Evolutionary conservation across 2,113 vertebrate genomes (phyloP).

Genomic region (Paracanthobrama guichenoti): DNA sequence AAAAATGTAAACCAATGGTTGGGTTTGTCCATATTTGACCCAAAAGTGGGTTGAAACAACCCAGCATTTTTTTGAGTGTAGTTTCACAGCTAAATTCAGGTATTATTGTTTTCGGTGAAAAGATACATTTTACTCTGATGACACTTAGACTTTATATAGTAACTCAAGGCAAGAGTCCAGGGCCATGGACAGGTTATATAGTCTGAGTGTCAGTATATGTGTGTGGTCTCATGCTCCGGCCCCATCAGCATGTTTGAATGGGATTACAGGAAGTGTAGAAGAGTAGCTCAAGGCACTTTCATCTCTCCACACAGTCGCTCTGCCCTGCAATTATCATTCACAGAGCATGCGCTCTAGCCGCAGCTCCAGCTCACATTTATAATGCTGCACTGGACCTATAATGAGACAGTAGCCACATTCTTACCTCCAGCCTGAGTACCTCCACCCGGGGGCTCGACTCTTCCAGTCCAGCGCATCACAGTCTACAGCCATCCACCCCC

Average conservation of each 20-base stretch:
- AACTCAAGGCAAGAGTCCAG: not conserved
- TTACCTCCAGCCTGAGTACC: slow-evolving; percentile 62
- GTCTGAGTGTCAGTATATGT: not conserved
- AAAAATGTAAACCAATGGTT: no score
- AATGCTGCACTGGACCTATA: slow-evolving; percentile 65
- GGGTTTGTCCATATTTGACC: no score
- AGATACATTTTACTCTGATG: not conserved
- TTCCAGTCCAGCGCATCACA: slow-evolving; percentile 74
- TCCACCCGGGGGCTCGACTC: slow-evolving; percentile 55
- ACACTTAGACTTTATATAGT: not conserved
- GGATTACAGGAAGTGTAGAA: slow-evolving; percentile 39
- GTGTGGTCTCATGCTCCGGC: slow-evolving; percentile 15
- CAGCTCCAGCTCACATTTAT: not conserved
- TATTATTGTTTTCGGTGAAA: not conserved
- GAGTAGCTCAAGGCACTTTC: slow-evolving; percentile 54
- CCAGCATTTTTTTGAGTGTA: not conserved
- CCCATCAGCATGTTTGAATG: slow-evolving; percentile 32
- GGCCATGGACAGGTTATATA: not conserved
- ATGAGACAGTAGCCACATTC: slow-evolving; percentile 68
- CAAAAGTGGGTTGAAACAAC: no score
- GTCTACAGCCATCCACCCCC: slow-evolving; percentile 53
- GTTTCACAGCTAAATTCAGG: not conserved
- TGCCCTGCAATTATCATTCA: slow-evolving; percentile 48
- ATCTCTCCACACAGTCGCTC: slow-evolving; percentile 44
- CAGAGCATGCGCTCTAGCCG: not conserved